Conservation (phyloP, 1,140 invertebrate species). For the Gonatopus flavifemur region DNA sequence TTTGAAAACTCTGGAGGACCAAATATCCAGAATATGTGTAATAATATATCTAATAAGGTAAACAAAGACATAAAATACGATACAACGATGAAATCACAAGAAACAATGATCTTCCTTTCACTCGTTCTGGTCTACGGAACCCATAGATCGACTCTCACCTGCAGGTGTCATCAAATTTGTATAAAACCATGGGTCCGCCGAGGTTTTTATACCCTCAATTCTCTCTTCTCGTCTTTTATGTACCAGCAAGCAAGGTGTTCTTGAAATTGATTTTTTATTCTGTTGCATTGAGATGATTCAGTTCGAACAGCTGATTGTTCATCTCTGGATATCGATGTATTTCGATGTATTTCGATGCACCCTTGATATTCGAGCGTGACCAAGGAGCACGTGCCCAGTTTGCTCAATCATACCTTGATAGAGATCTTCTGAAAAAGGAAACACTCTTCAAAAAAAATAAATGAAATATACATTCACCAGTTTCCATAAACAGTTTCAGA, state of each 20-base stretch:
- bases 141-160: background rate
- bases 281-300: background rate
- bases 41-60: too few species aligned
- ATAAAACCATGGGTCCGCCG: slow-evolving; percentile 13
- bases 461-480: too few species aligned
- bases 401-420: too few species aligned
- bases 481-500: too few species aligned
- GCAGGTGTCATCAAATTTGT: slow-evolving; percentile 18
- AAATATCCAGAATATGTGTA: too few species aligned
- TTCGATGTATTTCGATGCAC: slow-evolving; percentile 34
- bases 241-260: too few species aligned
- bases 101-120: background rate
- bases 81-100: too few species aligned
- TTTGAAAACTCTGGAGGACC: too few species aligned
- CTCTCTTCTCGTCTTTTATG: background rate
- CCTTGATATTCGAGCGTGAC: slow-evolving; percentile 35
- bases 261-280: too few species aligned
- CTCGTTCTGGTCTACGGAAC: slow-evolving; percentile 8
- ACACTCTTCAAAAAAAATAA: too few species aligned
- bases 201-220: slow-evolving; percentile 16
- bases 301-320: slow-evolving; percentile 29
- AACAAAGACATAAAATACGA: too few species aligned
- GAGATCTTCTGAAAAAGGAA: too few species aligned
- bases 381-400: slow-evolving; percentile 33
- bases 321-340: slow-evolving; percentile 23